Percentiles rank a stretch among this genome's conserved stretches.
Evolutionary conservation across 2,888 invertebrate species (phyloP).

Genomic region (Catocala nupta): DNA sequence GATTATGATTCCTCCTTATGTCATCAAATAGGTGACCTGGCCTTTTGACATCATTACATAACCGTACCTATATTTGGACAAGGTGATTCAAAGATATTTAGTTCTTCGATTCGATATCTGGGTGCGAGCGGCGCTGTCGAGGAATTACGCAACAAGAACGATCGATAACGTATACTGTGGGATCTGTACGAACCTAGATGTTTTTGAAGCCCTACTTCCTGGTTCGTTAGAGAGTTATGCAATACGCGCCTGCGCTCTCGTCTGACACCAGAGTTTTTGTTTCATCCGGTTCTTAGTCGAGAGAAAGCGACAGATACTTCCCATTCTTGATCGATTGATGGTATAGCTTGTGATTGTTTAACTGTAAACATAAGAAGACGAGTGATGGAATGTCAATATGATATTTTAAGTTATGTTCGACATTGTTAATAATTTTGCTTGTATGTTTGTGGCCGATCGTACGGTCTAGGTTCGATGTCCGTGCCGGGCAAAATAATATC

Average conservation of each 20-base stretch:
- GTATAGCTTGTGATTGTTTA: neutral
- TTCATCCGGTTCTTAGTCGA: neutral
- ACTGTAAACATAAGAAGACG: neutral
- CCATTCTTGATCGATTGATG: constrained; percentile 8
- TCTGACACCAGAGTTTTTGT: neutral
- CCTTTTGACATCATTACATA: too few relatives aligned
- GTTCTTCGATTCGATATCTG: neutral
- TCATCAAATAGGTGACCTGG: too few relatives aligned
- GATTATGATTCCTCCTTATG: too few relatives aligned
- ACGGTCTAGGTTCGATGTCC: too few relatives aligned
- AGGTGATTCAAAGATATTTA: neutral
- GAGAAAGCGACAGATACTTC: neutral
- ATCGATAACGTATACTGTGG: constrained; percentile 37
- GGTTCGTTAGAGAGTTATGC: constrained; percentile 47
- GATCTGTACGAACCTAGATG: constrained; percentile 44
- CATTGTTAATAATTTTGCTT: too few relatives aligned
- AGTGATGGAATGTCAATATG: too few relatives aligned
- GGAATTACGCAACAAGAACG: constrained; percentile 40
- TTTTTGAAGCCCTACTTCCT: constrained; percentile 39
- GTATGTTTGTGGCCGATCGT: too few relatives aligned
- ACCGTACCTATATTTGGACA: too few relatives aligned
- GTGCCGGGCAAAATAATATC: too few relatives aligned
- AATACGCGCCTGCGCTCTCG: constrained; percentile 48
- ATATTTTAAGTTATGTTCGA: too few relatives aligned
- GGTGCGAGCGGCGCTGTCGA: constrained; percentile 7